These are phyloP conservation scores for Smithornis capensis DNA, from an alignment of 2,113 vertebrate genomes.

Conservation along the genomic window DNA sequence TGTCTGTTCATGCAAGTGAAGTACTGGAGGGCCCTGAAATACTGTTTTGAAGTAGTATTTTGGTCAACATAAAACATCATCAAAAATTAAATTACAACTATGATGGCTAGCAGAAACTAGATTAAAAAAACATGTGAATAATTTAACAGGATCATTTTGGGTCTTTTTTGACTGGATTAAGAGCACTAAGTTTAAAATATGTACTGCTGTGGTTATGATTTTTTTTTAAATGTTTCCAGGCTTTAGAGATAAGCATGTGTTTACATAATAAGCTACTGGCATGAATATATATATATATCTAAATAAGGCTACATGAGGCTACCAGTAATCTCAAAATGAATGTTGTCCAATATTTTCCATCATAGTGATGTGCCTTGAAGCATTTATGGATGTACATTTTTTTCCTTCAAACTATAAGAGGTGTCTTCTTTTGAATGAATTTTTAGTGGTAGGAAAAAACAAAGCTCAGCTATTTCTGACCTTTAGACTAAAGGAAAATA, in stretches of 20 bases:
- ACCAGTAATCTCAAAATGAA: background rate
- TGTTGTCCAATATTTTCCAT: background rate
- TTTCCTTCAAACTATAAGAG: background rate
- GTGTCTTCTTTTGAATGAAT: background rate
- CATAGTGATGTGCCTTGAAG: background rate
- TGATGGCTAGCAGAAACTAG: background rate
- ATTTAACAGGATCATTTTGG: background rate
- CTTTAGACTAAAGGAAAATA: background rate
- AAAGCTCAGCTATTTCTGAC: background rate
- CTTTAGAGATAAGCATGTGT: conserved; percentile 5
- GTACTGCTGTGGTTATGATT: background rate
- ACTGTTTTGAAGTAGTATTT: background rate
- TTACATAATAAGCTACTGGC: conserved; percentile 7
- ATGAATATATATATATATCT: background rate
- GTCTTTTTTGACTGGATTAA: background rate
- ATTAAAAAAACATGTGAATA: background rate
- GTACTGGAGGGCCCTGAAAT: background rate
- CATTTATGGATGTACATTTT: background rate
- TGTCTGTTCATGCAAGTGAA: background rate
- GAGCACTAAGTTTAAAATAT: background rate
- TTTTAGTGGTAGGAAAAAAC: background rate
- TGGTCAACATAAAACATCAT: background rate
- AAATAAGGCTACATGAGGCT: background rate
- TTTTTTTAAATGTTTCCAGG: background rate
- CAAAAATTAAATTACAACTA: background rate